A percentile compares a stretch with the other conserved stretches of the same genome.
Conservation (phyloP, 2,797 vertebrate genomes). For the Notolepis coatsorum region DNA sequence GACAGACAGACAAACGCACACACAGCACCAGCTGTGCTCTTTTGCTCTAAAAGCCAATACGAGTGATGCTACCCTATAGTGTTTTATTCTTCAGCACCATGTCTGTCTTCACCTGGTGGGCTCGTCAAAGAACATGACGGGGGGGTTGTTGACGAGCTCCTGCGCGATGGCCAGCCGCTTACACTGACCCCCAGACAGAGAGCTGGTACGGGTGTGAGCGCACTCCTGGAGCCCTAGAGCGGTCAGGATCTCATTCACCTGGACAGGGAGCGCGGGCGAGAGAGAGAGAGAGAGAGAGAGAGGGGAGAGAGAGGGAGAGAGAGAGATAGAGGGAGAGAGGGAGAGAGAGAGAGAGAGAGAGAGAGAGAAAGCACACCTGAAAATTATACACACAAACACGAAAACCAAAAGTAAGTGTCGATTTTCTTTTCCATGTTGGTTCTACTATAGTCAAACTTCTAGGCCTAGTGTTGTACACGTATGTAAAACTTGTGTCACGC, state of each 20-base stretch:
- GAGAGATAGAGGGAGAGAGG: not conserved
- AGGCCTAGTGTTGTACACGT: too few species aligned
- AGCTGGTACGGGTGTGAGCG: constrained; percentile 88
- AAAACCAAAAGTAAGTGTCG: too few species aligned
- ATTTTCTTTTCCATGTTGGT: too few species aligned
- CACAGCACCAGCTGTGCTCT: not conserved
- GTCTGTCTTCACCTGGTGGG: constrained; percentile 89
- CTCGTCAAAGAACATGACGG: constrained; percentile 97
- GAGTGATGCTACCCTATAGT: too few species aligned
- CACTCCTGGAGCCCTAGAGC: constrained; percentile 92
- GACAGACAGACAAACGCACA: not conserved
- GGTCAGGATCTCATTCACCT: constrained; percentile 94
- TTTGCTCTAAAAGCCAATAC: too few species aligned
- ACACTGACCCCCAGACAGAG: constrained; percentile 91
- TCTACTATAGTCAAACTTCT: too few species aligned
- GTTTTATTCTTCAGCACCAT: not conserved
- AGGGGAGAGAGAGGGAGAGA: too few species aligned
- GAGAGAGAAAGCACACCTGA: not conserved
- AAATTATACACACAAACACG: too few species aligned
- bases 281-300: too few species aligned
- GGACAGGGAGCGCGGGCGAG: too few species aligned
- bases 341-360: not conserved
- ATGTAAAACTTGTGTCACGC: too few species aligned
- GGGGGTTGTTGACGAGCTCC: constrained; percentile 96
- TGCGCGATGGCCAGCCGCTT: constrained; percentile 94